These are phyloP conservation scores for Radopholus similis DNA, from an alignment of 1,140 invertebrate genomes.

Conservation along the genomic window DNA sequence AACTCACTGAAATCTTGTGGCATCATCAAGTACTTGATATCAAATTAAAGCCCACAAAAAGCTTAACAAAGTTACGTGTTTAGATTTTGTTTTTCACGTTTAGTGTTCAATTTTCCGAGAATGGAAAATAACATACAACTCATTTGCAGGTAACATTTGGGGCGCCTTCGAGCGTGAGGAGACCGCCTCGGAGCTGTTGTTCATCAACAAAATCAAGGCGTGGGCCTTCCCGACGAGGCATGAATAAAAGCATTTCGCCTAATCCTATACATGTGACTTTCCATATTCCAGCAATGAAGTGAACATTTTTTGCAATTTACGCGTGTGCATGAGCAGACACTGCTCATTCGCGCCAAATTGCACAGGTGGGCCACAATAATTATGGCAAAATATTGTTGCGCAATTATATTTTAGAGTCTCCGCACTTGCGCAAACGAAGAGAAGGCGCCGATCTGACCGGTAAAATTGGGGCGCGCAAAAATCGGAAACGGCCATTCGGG, in stretches of 20 bases:
- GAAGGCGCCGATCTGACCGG: no score
- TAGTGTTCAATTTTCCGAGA: no score
- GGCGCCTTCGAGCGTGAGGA: slow-evolving; percentile 47
- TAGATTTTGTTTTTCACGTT: no score
- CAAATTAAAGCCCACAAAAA: no score
- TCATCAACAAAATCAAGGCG: slow-evolving; percentile 57
- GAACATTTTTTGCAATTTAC: slow-evolving; percentile 47
- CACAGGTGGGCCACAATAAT: slow-evolving; percentile 10
- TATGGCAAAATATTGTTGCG: neutral
- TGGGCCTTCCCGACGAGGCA: slow-evolving; percentile 60
- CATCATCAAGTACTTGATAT: no score
- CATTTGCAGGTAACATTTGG: slow-evolving; percentile 46
- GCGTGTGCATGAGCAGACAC: slow-evolving; percentile 35
- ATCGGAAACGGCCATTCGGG: neutral
- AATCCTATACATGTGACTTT: no score
- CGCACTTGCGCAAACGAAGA: no score
- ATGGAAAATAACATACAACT: no score
- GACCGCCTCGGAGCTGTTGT: slow-evolving; percentile 38
- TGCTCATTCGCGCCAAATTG: slow-evolving; percentile 41
- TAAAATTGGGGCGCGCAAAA: neutral
- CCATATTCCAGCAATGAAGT: slow-evolving; percentile 41
- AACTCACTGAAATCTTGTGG: no score
- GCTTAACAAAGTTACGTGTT: no score
- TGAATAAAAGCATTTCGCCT: slow-evolving; percentile 4
- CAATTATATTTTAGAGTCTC: no score